Percentiles rank a stretch among this genome's conserved stretches.
Conservation (phyloP, 2,113 vertebrate species). For the Colossoma macropomum region DNA sequence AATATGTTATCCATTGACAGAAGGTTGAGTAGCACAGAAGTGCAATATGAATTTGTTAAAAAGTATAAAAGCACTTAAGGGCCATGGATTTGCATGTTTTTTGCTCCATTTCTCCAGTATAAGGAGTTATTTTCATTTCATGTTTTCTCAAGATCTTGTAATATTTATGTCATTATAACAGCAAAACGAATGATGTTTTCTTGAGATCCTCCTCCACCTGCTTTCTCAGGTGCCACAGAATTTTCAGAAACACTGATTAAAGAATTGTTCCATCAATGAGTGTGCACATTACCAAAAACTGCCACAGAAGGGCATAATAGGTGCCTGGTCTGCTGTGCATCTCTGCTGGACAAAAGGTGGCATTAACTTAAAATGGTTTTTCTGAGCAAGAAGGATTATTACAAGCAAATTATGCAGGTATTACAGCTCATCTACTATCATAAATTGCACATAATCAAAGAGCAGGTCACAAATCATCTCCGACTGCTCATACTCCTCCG, state of each 20-base stretch:
- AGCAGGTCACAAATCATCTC: constrained; percentile 22
- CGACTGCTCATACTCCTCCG: not conserved
- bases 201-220: too few species aligned
- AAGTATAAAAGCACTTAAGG: too few species aligned
- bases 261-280: not conserved
- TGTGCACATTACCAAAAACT: not conserved
- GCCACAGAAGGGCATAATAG: not conserved
- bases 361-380: not conserved
- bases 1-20: too few species aligned
- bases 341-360: not conserved
- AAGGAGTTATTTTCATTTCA: too few species aligned
- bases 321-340: not conserved
- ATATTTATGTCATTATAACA: too few species aligned
- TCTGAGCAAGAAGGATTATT: constrained; percentile 7
- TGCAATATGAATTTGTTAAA: too few species aligned
- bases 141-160: too few species aligned
- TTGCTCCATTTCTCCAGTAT: too few species aligned
- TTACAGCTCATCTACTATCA: constrained; percentile 20
- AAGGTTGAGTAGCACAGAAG: too few species aligned
- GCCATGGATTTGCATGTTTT: too few species aligned
- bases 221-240: not conserved
- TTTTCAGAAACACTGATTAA: not conserved
- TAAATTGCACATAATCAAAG: constrained; percentile 24
- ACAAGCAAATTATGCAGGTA: constrained; percentile 10
- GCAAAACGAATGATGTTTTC: too few species aligned